These are phyloP conservation scores for Bilobella aurantiaca DNA, from an alignment of 1,140 invertebrate species.

Conservation along the genomic window DNA sequence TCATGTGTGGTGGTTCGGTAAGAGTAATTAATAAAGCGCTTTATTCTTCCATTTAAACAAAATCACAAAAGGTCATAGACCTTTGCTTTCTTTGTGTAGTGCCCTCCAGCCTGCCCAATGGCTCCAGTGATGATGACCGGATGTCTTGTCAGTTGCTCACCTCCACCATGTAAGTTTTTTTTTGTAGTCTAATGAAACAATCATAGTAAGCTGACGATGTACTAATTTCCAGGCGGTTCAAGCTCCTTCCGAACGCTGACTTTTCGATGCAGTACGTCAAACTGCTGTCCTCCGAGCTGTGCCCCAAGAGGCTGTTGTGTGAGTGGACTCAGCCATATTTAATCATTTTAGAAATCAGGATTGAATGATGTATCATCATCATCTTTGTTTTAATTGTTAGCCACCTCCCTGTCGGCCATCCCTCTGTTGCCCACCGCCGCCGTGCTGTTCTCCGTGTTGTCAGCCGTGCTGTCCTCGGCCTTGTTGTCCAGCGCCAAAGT, in stretches of 20 bases:
- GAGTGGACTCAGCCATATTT: not conserved
- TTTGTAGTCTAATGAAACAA: too few relatives aligned
- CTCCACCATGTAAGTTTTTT: not conserved
- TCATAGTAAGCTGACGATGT: not conserved
- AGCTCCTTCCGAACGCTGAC: not conserved
- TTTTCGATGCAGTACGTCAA: not conserved
- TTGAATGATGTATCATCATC: too few relatives aligned
- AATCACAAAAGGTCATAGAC: not conserved
- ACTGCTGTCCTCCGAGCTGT: not conserved
- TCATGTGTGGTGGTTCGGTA: too few relatives aligned
- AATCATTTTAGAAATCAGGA: not conserved
- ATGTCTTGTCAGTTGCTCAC: not conserved
- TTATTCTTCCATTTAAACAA: not conserved
- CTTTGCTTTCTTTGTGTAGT: not conserved
- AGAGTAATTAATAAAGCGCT: too few relatives aligned
- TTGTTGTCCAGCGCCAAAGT: not conserved
- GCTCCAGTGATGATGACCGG: not conserved
- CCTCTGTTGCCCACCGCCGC: not conserved
- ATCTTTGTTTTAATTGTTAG: not conserved
- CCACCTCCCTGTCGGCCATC: not conserved
- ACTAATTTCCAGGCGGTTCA: not conserved
- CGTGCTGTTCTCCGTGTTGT: not conserved
- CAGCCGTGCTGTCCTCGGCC: not conserved
- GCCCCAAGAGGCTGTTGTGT: not conserved
- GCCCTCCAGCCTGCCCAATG: not conserved